A percentile compares a stretch with the other conserved stretches of the same genome.
Evolutionary conservation across 2,888 invertebrate species (phyloP).

Genomic region (Scaptomyza parva): DNA sequence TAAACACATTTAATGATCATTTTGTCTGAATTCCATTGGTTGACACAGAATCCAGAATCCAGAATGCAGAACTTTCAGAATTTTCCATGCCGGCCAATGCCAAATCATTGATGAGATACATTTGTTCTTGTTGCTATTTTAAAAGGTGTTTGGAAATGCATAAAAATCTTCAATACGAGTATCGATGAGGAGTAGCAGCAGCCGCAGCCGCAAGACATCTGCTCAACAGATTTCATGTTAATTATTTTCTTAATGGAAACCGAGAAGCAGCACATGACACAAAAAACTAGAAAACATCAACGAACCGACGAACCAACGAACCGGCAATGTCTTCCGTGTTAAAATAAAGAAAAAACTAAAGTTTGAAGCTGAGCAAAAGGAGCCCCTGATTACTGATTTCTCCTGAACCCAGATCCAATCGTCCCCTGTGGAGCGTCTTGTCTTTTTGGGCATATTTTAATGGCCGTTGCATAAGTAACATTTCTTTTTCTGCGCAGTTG

Average conservation of each 20-base stretch:
- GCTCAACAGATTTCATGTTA: constrained; percentile 79
- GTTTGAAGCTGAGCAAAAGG: constrained; percentile 35
- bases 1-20: constrained; percentile 67
- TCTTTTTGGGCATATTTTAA: constrained; percentile 51
- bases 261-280: constrained; percentile 71
- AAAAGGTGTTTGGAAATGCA: constrained; percentile 75
- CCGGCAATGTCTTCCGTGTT: constrained; percentile 66
- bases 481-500: constrained; percentile 65
- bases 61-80: too few relatives aligned
- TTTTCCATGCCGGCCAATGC: constrained; percentile 4
- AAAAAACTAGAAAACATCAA: constrained; percentile 56
- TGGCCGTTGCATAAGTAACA: constrained; percentile 23
- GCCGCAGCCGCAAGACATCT: constrained; percentile 69
- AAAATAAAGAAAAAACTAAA: constrained; percentile 43
- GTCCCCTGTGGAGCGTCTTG: constrained; percentile 74
- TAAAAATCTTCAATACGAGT: constrained; percentile 53
- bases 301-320: too few relatives aligned
- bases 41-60: constrained; percentile 40
- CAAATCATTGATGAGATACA: constrained; percentile 27
- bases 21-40: constrained; percentile 44
- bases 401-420: constrained; percentile 12
- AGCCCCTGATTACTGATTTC: constrained; percentile 11
- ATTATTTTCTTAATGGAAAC: constrained; percentile 80
- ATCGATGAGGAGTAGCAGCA: constrained; percentile 22
- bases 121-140: constrained; percentile 46